Evolutionary conservation across 2,113 vertebrate species (phyloP).

Genomic region (Gasterosteus nipponicus): DNA sequence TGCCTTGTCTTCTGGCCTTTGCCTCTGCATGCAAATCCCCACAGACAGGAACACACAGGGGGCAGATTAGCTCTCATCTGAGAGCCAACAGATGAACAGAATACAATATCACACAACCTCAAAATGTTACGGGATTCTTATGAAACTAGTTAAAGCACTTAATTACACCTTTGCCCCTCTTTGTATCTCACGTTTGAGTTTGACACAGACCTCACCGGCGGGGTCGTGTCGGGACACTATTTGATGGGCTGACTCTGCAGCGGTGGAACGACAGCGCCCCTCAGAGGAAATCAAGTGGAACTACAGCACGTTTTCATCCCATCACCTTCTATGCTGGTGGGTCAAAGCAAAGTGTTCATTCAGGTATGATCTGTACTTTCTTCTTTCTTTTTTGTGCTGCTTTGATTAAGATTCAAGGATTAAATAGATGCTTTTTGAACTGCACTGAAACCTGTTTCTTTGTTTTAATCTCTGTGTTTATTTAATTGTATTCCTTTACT

Average conservation of each 20-base stretch:
- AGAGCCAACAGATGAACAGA: conserved; percentile 21
- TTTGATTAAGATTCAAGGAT: no score
- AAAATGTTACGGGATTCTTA: neutral
- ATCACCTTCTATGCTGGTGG: neutral
- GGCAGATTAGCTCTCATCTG: conserved; percentile 43
- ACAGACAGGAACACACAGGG: conserved; percentile 61
- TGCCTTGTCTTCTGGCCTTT: conserved; percentile 21
- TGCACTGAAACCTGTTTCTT: no score
- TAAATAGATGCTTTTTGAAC: no score
- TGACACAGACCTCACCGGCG: no score
- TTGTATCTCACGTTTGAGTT: neutral
- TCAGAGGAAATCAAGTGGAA: conserved; percentile 5
- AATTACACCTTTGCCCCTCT: neutral
- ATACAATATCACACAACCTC: neutral
- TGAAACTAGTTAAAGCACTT: neutral
- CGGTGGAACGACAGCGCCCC: conserved; percentile 24
- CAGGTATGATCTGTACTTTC: neutral
- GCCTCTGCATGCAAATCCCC: conserved; percentile 52
- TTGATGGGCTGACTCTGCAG: neutral
- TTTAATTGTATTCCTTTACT: no score
- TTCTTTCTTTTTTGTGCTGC: no score
- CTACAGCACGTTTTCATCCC: neutral
- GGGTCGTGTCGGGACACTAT: neutral
- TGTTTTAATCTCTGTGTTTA: no score
- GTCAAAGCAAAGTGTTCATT: neutral